Evolutionary conservation across 2,113 vertebrate genomes (phyloP).

Genomic region (Prinia subflava): DNA sequence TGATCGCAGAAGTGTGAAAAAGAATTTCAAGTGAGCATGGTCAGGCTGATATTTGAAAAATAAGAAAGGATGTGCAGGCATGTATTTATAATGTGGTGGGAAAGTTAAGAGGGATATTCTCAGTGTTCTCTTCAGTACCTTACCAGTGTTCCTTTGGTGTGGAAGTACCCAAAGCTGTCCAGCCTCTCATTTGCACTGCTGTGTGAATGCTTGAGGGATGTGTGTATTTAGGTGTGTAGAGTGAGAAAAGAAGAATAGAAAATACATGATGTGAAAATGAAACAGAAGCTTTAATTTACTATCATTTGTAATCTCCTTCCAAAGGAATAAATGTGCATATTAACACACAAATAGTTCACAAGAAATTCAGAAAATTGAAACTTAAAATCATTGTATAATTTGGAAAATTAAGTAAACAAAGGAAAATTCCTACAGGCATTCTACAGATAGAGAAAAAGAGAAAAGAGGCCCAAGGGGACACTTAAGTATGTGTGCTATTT

Average conservation of each 20-base stretch:
- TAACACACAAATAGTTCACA: background rate
- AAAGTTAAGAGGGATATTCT: background rate
- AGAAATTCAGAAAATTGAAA: slow-evolving; percentile 19
- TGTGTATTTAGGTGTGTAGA: background rate
- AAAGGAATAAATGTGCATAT: background rate
- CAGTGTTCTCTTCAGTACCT: background rate
- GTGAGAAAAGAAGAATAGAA: background rate
- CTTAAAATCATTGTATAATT: background rate
- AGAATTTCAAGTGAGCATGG: background rate
- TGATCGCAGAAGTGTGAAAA: background rate
- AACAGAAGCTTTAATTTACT: background rate
- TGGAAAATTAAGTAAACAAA: background rate
- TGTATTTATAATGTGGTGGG: background rate
- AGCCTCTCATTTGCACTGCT: background rate
- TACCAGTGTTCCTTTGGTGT: background rate
- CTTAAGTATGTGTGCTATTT: background rate
- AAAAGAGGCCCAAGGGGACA: background rate
- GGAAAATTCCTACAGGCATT: background rate
- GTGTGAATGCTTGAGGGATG: background rate
- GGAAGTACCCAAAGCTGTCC: background rate
- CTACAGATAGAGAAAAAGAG: background rate
- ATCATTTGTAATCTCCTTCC: background rate
- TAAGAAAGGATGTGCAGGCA: background rate
- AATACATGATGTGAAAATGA: background rate
- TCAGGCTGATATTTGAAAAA: background rate